These are phyloP conservation scores for Dendroctonus valens DNA, from an alignment of 1,140 invertebrate genomes.

Conservation along the genomic window DNA sequence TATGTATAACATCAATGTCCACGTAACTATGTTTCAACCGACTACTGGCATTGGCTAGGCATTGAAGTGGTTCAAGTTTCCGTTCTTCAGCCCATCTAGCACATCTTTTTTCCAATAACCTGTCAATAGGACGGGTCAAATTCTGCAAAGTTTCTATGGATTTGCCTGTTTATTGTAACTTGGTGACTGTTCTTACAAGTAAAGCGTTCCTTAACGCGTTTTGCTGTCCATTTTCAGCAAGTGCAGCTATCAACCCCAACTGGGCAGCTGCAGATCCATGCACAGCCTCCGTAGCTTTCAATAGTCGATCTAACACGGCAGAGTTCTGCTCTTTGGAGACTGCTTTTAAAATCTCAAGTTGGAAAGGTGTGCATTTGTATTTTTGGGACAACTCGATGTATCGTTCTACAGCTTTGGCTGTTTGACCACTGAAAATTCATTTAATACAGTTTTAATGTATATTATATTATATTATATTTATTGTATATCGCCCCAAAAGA, in stretches of 20 bases:
- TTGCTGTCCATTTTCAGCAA: slow-evolving; percentile 55
- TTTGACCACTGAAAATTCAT: slow-evolving; percentile 48
- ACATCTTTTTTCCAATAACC: slow-evolving; percentile 51
- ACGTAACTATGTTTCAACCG: slow-evolving; percentile 44
- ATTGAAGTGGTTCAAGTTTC: slow-evolving; percentile 51
- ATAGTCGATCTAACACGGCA: slow-evolving; percentile 50
- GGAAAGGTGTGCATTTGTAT: slow-evolving; percentile 56
- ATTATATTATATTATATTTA: too few species aligned
- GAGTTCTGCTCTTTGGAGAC: slow-evolving; percentile 49
- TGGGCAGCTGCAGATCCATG: slow-evolving; percentile 51
- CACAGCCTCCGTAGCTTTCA: slow-evolving; percentile 48
- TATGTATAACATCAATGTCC: slow-evolving; percentile 50
- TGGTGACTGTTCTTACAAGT: slow-evolving; percentile 38
- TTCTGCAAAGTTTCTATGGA: slow-evolving; percentile 33
- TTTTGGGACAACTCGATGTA: slow-evolving; percentile 49
- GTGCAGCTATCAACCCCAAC: slow-evolving; percentile 52
- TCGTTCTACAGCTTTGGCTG: slow-evolving; percentile 52
- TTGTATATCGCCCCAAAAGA: too few species aligned
- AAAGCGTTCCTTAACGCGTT: slow-evolving; percentile 52
- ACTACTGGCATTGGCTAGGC: slow-evolving; percentile 49
- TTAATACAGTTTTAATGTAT: too few species aligned
- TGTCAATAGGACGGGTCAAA: slow-evolving; percentile 6
- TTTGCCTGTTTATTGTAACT: neutral
- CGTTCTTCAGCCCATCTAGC: slow-evolving; percentile 54
- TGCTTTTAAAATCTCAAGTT: slow-evolving; percentile 55